Base-by-base conservation (phyloP, 2,113 vertebrate species). In the Hystrix brachyura region DNA sequence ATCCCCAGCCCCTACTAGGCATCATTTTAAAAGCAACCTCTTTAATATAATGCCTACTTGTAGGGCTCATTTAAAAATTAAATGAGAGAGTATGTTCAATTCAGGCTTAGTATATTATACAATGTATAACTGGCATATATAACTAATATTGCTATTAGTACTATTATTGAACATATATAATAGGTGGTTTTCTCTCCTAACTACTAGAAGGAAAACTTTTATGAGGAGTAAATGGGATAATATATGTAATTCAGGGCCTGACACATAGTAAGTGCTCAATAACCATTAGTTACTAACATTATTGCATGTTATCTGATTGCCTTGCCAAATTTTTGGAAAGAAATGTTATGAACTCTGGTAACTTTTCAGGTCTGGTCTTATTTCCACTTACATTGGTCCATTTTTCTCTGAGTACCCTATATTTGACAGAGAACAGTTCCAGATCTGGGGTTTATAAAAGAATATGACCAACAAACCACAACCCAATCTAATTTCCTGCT, bases 181-280 rank as follows among this genome's bases (percentile, higher is more conserved):
- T 92, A 29, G 62, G 62, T 95, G 25, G 29, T 88, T 93, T 97
- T 84, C 82, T 90, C n/a, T 92, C 32, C 62, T 87, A 92, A 81
- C 29, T 94, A 60, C n/a, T 71, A 93, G 32, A 90, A 90, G 46
- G 25, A 97, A 97, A 93, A 4, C 25, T 97, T 95, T 97, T 62
- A 96, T 80, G 65, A 97, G 78, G 21, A 87, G 18, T 91, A 96
- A 95, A 87, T 97, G 82, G 93, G 55, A 84, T 92, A 65, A 72
- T 85, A 80, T 85, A 81, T 38, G n/a, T 89, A 86, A 95, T 25
- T 93, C 48, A 60, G 71, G n/a, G 55, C 67, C 21, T 94, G 55
- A 78, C 71, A 85, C 62, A 57, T 25, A 80, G 14, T 81, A 94
- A 95, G 67, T 86, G 7, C 43, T 90, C 78, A 95, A 88, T 84